A percentile compares a stretch with the other conserved stretches of the same genome.
phyloP scores from a whole-genome alignment of 2,888 invertebrate species.

The Sphaeridia pumilis region DNA sequence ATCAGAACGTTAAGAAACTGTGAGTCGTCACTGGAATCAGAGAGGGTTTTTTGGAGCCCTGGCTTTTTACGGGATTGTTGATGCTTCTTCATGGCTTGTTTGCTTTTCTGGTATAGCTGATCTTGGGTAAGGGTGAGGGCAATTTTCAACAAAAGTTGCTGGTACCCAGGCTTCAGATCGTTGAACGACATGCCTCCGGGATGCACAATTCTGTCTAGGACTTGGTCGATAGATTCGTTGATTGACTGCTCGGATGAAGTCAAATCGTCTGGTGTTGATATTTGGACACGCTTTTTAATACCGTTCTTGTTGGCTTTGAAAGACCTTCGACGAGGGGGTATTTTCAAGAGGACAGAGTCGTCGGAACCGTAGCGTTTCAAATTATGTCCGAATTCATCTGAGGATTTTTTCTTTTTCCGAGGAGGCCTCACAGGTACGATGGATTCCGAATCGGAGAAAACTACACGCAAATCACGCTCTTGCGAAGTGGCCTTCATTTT shows the following conservation, averaged over 20 bases:
- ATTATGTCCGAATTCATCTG: conserved; percentile 40
- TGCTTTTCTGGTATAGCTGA: conserved; percentile 77
- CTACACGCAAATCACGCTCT: conserved; percentile 22
- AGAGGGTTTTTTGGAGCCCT: background rate
- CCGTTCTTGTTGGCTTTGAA: conserved; percentile 16
- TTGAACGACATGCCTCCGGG: conserved; percentile 88
- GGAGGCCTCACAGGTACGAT: conserved; percentile 56
- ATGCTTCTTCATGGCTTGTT: conserved; percentile 75
- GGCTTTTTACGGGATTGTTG: conserved; percentile 40
- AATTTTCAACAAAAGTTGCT: conserved; percentile 74
- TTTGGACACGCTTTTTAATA: conserved; percentile 32
- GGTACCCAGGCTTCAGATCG: conserved; percentile 80
- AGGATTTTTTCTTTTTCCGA: conserved; percentile 53
- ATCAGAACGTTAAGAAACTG: conserved; percentile 33
- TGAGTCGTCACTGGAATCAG: conserved; percentile 27
- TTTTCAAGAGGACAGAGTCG: conserved; percentile 31
- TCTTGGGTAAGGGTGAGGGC: conserved; percentile 84
- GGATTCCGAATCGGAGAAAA: conserved; percentile 35
- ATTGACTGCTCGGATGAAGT: conserved; percentile 21
- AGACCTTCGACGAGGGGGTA: conserved; percentile 29
- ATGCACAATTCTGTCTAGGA: conserved; percentile 71
- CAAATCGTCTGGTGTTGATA: conserved; percentile 33
- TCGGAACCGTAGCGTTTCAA: conserved; percentile 37
- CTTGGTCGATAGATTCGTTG: conserved; percentile 33
- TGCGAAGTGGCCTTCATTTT: background rate